These are phyloP conservation scores for Stenolophus ochropezus DNA, from an alignment of 2,888 invertebrate genomes.

Conservation along the genomic window DNA sequence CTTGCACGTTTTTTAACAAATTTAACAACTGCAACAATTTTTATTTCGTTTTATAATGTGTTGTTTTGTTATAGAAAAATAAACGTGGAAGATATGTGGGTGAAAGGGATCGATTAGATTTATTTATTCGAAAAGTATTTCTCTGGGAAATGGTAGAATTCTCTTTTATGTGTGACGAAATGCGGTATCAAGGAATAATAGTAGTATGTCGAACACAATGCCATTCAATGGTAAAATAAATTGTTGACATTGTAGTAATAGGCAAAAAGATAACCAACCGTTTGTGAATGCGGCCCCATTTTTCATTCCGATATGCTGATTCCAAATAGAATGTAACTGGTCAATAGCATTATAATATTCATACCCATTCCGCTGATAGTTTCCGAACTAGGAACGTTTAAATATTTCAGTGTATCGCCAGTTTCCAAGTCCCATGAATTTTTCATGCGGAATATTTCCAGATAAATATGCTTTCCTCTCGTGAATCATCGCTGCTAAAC, in stretches of 20 bases:
- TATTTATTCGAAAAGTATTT: background rate
- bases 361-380: background rate
- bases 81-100: no score
- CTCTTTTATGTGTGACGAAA: background rate
- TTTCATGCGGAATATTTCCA: slow-evolving; percentile 10
- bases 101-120: background rate
- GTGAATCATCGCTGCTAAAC: slow-evolving; percentile 34
- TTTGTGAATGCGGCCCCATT: background rate
- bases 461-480: slow-evolving; percentile 25
- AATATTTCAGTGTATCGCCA: background rate
- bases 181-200: background rate
- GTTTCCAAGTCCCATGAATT: slow-evolving; percentile 3
- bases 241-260: background rate
- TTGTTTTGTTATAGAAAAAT: no score
- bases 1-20: no score
- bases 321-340: background rate
- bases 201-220: background rate
- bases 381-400: background rate
- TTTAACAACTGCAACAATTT: no score
- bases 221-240: background rate
- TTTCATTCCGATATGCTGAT: background rate
- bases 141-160: background rate
- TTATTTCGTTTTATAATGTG: no score
- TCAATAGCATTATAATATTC: background rate
- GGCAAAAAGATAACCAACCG: background rate